These are phyloP conservation scores for Danaus plexippus DNA, from an alignment of 1,140 invertebrate species.

Conservation along the genomic window DNA sequence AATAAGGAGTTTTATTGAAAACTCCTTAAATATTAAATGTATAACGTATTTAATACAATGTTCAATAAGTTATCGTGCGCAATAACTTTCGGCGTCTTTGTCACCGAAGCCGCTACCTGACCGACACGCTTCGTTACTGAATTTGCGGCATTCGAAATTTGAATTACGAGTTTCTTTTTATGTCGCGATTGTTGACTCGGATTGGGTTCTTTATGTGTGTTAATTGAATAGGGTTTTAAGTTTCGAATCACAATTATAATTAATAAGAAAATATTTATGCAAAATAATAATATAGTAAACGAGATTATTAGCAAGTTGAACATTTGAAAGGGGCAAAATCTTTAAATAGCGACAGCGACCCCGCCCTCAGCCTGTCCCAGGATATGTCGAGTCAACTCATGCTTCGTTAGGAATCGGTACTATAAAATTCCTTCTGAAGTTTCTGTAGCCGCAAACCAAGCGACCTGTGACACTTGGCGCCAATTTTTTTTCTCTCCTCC, in stretches of 20 bases:
- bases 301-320: slow-evolving; percentile 8
- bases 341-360: slow-evolving; percentile 18
- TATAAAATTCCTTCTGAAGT: slow-evolving; percentile 34
- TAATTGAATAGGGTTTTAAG: too few relatives aligned
- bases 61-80: slow-evolving; percentile 2
- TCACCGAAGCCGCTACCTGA: slow-evolving; percentile 33
- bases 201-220: neutral
- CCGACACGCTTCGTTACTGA: slow-evolving; percentile 51
- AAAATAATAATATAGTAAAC: neutral
- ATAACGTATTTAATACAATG: too few relatives aligned
- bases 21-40: too few relatives aligned
- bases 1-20: too few relatives aligned
- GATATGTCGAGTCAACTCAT: slow-evolving; percentile 25
- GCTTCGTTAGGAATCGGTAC: slow-evolving; percentile 42
- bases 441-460: slow-evolving; percentile 20
- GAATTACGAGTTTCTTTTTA: slow-evolving; percentile 41
- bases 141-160: slow-evolving; percentile 54
- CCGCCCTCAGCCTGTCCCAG: slow-evolving; percentile 22
- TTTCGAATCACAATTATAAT: too few relatives aligned
- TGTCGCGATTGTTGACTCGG: slow-evolving; percentile 21
- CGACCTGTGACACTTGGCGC: slow-evolving; percentile 59
- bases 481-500: slow-evolving; percentile 34
- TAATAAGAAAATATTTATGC: too few relatives aligned
- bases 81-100: slow-evolving; percentile 20
- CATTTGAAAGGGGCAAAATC: slow-evolving; percentile 18